Percentiles rank a stretch among this genome's conserved stretches.
These are phyloP conservation scores for Abrostola tripartita DNA, from an alignment of 2,888 invertebrate species.

Conservation along the genomic window DNA sequence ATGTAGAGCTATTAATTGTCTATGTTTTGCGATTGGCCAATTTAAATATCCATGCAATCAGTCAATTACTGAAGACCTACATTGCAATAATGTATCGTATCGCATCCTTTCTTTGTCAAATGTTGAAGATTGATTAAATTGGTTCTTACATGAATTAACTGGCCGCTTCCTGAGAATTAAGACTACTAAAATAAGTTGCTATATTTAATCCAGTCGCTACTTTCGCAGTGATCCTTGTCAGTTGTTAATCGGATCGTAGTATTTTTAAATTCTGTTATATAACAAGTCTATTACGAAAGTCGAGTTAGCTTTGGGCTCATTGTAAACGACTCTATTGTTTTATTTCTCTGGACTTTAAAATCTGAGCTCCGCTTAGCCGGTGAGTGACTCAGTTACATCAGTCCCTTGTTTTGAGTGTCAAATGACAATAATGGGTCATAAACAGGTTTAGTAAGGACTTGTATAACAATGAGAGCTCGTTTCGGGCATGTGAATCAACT, in stretches of 20 bases:
- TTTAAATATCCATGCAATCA: not conserved
- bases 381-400: constrained; percentile 60
- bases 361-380: constrained; percentile 13
- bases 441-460: constrained; percentile 63
- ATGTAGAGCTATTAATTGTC: no score
- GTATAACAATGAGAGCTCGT: constrained; percentile 38
- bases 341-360: constrained; percentile 50
- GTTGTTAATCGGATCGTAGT: constrained; percentile 38
- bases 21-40: no score
- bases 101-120: constrained; percentile 31
- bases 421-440: constrained; percentile 65
- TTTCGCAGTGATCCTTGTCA: constrained; percentile 49
- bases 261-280: constrained; percentile 58
- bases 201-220: constrained; percentile 40
- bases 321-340: constrained; percentile 60
- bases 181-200: constrained; percentile 37
- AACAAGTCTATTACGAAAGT: constrained; percentile 60
- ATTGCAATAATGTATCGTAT: constrained; percentile 26
- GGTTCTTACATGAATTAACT: constrained; percentile 21
- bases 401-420: constrained; percentile 66
- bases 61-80: constrained; percentile 33
- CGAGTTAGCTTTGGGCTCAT: constrained; percentile 53
- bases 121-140: constrained; percentile 9
- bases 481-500: constrained; percentile 39
- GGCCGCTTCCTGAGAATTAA: constrained; percentile 36